Conservation (phyloP, 35 echinoderm and acorn worm genomes). For the Eucidaris tribuloides region DNA sequence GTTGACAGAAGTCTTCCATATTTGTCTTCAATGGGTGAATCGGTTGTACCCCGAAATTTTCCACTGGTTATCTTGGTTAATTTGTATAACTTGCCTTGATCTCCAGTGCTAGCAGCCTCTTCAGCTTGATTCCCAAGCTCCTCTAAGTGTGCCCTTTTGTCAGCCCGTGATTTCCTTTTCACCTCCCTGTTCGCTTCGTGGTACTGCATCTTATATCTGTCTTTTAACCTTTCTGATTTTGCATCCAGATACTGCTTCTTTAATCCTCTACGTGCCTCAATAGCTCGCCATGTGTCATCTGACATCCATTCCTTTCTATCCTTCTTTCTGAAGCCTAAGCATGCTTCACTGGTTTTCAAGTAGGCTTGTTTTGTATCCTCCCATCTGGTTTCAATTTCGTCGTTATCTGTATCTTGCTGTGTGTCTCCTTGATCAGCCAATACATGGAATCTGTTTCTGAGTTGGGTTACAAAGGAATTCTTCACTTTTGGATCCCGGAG, state of each 20-base stretch:
- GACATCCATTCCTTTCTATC: constrained; percentile 38
- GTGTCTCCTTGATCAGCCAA: constrained; percentile 3
- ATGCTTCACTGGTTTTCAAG: constrained; percentile 7
- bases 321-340: constrained; percentile 27
- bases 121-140: not conserved
- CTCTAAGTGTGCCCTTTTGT: not conserved
- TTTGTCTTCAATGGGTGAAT: not conserved
- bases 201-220: not conserved
- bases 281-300: not conserved
- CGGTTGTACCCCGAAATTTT: not conserved
- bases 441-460: constrained; percentile 32
- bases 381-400: not conserved
- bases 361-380: not conserved
- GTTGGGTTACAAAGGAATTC: not conserved
- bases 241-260: not conserved
- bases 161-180: not conserved
- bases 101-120: not conserved
- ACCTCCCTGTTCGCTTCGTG: constrained; percentile 1
- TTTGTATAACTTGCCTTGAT: not conserved
- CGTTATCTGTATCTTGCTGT: not conserved
- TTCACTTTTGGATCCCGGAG: not conserved
- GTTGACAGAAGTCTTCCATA: not conserved
- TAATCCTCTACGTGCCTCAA: constrained; percentile 16
- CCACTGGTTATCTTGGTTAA: not conserved
- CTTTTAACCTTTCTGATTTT: constrained; percentile 30